Conservation (phyloP, 2,113 vertebrate genomes). For the Elephantulus edwardii region DNA sequence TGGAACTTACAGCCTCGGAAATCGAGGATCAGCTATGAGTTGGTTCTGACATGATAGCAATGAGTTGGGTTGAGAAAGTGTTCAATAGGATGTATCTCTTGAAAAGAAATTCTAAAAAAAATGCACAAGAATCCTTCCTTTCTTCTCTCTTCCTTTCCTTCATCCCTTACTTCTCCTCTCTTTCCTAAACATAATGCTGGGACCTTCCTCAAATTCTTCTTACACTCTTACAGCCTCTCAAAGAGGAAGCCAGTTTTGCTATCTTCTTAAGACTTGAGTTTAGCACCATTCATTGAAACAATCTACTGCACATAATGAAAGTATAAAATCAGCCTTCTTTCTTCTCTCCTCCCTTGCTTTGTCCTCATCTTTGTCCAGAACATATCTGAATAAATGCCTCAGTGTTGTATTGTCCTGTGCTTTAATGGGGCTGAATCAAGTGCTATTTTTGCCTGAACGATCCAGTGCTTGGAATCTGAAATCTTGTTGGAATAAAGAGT, state of each 20-base stretch:
- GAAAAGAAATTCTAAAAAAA: not conserved
- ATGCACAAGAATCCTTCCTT: not conserved
- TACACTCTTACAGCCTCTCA: not conserved
- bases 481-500: not conserved
- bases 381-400: not conserved
- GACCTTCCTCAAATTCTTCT: not conserved
- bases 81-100: not conserved
- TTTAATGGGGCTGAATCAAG: not conserved
- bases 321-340: not conserved
- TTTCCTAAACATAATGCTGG: not conserved
- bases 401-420: not conserved
- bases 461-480: not conserved
- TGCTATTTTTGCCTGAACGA: not conserved
- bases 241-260: not conserved
- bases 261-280: not conserved
- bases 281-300: conserved; percentile 7
- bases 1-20: too few species aligned
- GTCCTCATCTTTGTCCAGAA: not conserved
- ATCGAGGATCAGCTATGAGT: too few species aligned
- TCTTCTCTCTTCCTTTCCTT: not conserved
- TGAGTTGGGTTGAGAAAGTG: too few species aligned
- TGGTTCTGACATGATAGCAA: too few species aligned
- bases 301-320: not conserved
- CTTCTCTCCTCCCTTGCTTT: not conserved
- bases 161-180: not conserved